Evolutionary conservation across 2,797 vertebrate genomes (phyloP).

Genomic region (Cynopterus sphinx): DNA sequence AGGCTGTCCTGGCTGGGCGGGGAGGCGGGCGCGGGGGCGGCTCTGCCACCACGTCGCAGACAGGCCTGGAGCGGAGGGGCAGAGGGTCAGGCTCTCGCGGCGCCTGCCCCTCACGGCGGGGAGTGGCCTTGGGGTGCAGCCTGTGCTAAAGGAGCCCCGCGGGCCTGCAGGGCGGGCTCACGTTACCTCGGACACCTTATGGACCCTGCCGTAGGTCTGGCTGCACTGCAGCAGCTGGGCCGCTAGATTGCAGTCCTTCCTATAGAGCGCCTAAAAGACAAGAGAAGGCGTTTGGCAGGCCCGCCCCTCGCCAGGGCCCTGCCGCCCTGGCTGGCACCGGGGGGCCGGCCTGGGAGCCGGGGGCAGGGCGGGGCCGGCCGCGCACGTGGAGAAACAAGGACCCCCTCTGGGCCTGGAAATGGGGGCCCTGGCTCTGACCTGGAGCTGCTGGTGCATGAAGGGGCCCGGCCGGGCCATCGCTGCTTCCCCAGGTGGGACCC

Average conservation of each 20-base stretch:
- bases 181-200: conserved; percentile 96
- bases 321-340: rapidly evolving
- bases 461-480: background rate
- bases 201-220: conserved; percentile 94
- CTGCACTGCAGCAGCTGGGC: conserved; percentile 96
- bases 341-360: rapidly evolving
- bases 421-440: background rate
- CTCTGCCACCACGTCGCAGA: background rate
- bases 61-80: background rate
- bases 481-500: background rate
- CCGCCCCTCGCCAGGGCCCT: background rate
- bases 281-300: background rate
- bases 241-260: conserved; percentile 97
- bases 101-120: background rate
- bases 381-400: rapidly evolving
- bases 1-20: background rate
- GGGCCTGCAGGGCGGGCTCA: conserved; percentile 29
- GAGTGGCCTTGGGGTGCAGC: background rate
- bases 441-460: background rate
- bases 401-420: background rate
- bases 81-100: background rate
- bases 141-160: too few relatives aligned
- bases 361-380: background rate
- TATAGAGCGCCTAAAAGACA: conserved; percentile 92
- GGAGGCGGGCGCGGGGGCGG: rapidly evolving